phyloP scores from a whole-genome alignment of 2,113 vertebrate genomes.

The Embiotoca jacksoni region DNA sequence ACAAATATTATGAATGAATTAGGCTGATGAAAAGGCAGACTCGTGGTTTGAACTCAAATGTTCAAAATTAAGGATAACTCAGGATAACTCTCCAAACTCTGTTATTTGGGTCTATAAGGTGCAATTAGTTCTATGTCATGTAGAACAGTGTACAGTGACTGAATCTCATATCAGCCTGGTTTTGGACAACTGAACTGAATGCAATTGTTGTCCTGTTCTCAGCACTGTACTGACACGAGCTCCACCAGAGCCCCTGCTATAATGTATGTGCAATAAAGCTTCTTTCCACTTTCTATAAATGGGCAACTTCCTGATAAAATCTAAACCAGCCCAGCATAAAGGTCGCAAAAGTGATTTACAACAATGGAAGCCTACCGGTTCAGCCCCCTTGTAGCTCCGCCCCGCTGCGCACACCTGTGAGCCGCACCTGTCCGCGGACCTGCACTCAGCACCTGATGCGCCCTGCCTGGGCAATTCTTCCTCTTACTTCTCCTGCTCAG shows the following conservation, averaged over 20 bases:
- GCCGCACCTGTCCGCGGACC: constrained; percentile 52
- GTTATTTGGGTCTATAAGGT: no score
- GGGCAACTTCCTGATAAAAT: neutral
- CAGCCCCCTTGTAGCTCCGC: constrained; percentile 26
- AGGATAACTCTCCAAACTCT: no score
- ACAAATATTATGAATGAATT: no score
- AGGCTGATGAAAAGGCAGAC: no score
- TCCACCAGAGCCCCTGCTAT: neutral
- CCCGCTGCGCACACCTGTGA: constrained; percentile 49
- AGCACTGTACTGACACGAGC: neutral
- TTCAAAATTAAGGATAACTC: no score
- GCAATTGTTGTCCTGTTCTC: neutral
- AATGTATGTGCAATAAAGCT: neutral
- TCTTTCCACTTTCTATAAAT: no score
- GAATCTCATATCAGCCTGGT: neutral
- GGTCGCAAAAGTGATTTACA: neutral
- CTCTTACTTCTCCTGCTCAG: neutral
- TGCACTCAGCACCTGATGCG: neutral
- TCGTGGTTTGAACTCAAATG: no score
- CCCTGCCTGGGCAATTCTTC: neutral
- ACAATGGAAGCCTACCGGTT: neutral
- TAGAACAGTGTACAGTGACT: no score
- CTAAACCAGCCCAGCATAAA: constrained; percentile 31
- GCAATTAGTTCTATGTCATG: no score
- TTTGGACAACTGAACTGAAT: neutral